Conservation (phyloP, 2,113 vertebrate species). For the Brachyistius frenatus region DNA sequence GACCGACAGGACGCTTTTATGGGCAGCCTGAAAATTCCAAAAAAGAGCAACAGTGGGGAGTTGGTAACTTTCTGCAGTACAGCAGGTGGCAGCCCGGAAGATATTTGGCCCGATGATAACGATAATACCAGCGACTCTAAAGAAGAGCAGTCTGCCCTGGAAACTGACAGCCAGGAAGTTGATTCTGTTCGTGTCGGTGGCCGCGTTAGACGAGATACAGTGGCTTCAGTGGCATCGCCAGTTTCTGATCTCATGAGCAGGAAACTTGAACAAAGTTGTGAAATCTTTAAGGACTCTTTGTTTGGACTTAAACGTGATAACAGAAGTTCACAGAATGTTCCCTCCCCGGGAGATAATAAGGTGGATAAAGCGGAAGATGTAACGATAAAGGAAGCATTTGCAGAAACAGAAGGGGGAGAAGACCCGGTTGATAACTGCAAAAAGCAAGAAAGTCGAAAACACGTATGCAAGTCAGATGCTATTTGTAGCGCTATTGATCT, state of each 20-base stretch:
- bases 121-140: conserved; percentile 44
- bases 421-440: background rate
- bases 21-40: conserved; percentile 75
- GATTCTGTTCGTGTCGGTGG: conserved; percentile 30
- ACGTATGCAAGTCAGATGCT: conserved; percentile 58
- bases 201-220: background rate
- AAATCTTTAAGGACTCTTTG: conserved; percentile 14
- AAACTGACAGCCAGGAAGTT: conserved; percentile 20
- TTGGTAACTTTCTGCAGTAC: conserved; percentile 38
- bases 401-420: background rate
- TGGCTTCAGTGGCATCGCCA: conserved; percentile 5
- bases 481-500: conserved; percentile 78
- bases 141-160: conserved; percentile 17
- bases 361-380: background rate
- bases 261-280: conserved; percentile 20
- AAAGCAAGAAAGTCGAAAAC: conserved; percentile 47
- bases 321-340: conserved; percentile 1
- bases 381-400: conserved; percentile 23
- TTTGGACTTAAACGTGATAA: background rate
- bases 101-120: conserved; percentile 34
- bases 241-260: conserved; percentile 14
- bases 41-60: conserved; percentile 65
- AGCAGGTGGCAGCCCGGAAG: conserved; percentile 28
- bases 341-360: conserved; percentile 16
- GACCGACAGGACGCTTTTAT: conserved; percentile 64